A percentile compares a stretch with the other conserved stretches of the same genome.
Conservation (phyloP, 2,888 invertebrate genomes). For the Drosophila eohydei region DNA sequence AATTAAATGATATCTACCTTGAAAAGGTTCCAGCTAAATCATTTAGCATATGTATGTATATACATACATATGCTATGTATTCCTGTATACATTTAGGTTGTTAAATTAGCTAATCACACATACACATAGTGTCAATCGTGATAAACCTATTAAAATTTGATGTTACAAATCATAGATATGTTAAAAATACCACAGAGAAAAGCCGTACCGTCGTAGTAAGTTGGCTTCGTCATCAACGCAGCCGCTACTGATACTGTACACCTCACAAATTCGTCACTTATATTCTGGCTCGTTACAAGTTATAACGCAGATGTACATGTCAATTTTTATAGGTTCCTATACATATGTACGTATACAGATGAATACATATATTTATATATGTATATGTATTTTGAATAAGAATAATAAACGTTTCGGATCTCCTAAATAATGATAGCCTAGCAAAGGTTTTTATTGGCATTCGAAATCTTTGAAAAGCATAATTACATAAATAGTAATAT, state of each 20-base stretch:
- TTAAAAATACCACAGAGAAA: conserved; percentile 58
- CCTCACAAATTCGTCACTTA: conserved; percentile 57
- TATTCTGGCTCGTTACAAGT: conserved; percentile 7
- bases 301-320: neutral
- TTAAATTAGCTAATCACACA: neutral
- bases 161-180: conserved; percentile 31
- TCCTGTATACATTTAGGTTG: neutral
- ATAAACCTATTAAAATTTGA: neutral
- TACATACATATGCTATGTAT: neutral
- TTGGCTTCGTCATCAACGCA: conserved; percentile 38
- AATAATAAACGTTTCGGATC: neutral
- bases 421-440: neutral
- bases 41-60: neutral
- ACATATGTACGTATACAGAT: neutral
- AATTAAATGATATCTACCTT: neutral
- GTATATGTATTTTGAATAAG: neutral
- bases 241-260: conserved; percentile 37
- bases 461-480: neutral
- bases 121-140: neutral
- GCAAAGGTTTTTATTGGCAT: neutral
- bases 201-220: conserved; percentile 50
- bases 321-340: neutral
- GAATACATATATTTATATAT: neutral
- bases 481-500: neutral
- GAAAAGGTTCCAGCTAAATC: neutral